Percentiles rank a stretch among this genome's conserved stretches.
phyloP scores from a whole-genome alignment of 2,113 vertebrate genomes.

The Phylloscopus trochiloides region DNA sequence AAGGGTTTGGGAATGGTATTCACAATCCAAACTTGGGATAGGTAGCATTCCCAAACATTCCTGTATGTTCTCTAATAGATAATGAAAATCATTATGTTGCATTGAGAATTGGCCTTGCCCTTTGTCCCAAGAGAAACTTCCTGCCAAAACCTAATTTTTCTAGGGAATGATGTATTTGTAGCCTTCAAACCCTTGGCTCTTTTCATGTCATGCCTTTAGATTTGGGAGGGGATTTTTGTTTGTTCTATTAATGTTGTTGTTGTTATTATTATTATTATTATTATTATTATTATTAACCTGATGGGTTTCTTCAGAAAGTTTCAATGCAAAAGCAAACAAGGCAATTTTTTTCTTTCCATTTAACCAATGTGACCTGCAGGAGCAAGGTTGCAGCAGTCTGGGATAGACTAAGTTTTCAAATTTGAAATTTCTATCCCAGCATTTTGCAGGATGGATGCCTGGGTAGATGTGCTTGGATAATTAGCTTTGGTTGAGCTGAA shows the following conservation, averaged over 20 bases:
- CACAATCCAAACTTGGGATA: background rate
- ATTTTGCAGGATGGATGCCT: background rate
- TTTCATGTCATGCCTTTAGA: background rate
- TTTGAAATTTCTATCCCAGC: background rate
- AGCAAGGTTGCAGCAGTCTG: background rate
- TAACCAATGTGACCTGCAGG: background rate
- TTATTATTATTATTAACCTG: background rate
- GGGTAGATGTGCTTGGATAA: background rate
- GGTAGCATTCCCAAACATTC: background rate
- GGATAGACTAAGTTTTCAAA: background rate
- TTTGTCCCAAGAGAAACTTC: background rate
- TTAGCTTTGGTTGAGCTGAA: background rate
- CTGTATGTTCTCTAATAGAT: rapidly evolving
- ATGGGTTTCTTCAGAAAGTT: background rate
- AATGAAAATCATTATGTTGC: background rate
- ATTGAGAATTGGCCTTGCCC: background rate
- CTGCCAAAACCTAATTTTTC: background rate
- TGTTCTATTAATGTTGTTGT: background rate
- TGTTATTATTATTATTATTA: background rate
- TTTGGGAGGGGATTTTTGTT: background rate
- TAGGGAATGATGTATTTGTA: background rate
- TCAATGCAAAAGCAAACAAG: background rate
- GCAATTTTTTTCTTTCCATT: background rate
- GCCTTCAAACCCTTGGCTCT: background rate
- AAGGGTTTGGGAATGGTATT: background rate